Evolutionary conservation across 2,113 vertebrate genomes (phyloP).

Genomic region (Megaleporinus macrocephalus): DNA sequence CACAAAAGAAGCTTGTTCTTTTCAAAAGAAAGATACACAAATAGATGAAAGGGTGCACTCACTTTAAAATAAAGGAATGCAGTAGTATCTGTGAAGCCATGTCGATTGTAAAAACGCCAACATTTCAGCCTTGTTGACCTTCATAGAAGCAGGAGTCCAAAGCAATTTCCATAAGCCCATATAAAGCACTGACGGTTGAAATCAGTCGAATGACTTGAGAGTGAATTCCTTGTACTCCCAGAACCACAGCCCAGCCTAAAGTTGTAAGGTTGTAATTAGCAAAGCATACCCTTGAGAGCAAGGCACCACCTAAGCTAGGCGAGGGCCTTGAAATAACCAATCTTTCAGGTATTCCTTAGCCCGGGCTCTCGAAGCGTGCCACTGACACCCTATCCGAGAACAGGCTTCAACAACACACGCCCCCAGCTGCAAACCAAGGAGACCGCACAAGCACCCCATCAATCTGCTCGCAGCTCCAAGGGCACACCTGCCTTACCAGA

Average conservation of each 20-base stretch:
- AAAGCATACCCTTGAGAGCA: background rate
- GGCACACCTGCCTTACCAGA: constrained; percentile 56
- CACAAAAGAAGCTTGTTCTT: background rate
- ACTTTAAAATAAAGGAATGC: background rate
- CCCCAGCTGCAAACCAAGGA: constrained; percentile 1
- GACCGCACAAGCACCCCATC: constrained; percentile 17
- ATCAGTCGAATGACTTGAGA: background rate
- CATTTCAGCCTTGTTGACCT: background rate
- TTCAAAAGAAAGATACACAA: background rate
- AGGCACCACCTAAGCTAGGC: background rate
- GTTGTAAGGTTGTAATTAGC: background rate
- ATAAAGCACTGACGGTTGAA: background rate
- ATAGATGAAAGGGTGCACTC: background rate
- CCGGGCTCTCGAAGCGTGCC: background rate
- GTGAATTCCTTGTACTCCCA: background rate
- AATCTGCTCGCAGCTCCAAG: constrained; percentile 12
- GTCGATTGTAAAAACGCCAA: no score
- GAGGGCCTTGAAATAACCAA: background rate
- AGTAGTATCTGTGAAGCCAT: background rate
- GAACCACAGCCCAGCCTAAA: background rate
- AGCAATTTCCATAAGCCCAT: background rate
- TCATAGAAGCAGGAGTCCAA: background rate
- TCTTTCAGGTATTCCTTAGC: background rate
- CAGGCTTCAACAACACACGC: constrained; percentile 13
- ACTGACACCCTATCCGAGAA: constrained; percentile 16